These are phyloP conservation scores for Smutsia gigantea DNA, from an alignment of 2,797 vertebrate genomes.

Conservation along the genomic window DNA sequence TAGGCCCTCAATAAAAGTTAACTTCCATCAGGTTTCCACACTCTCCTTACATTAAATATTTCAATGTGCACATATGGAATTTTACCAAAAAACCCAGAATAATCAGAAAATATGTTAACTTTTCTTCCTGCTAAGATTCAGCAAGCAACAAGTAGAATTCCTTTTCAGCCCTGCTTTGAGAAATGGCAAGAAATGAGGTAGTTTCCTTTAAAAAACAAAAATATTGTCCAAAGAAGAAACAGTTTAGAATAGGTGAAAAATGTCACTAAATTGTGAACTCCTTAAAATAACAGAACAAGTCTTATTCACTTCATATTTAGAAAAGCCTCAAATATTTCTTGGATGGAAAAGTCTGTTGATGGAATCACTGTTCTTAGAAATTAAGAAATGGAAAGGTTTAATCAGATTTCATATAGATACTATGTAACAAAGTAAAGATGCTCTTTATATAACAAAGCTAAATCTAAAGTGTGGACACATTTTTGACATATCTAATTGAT, in stretches of 20 bases:
- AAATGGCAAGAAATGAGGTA: conserved; percentile 14
- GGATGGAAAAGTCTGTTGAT: background rate
- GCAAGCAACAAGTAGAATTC: background rate
- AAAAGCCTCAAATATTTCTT: conserved; percentile 4
- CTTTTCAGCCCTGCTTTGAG: background rate
- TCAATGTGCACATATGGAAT: background rate
- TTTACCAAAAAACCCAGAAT: background rate
- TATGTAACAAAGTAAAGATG: conserved; percentile 11
- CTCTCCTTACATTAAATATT: background rate
- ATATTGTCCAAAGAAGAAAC: background rate
- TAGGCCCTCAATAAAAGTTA: background rate
- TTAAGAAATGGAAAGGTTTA: background rate
- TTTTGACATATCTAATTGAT: background rate
- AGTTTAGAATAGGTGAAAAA: background rate
- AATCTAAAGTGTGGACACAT: background rate
- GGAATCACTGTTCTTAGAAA: conserved; percentile 14
- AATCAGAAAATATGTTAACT: conserved; percentile 26
- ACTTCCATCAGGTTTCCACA: background rate
- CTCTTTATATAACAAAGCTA: conserved; percentile 17
- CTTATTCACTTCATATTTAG: background rate
- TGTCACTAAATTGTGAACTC: background rate
- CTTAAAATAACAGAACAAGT: conserved; percentile 10
- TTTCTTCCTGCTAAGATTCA: conserved; percentile 24
- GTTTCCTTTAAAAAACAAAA: background rate
- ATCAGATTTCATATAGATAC: background rate